Base-by-base conservation (phyloP, 2,113 vertebrate species). In the Daphoenositta chrysoptera region DNA sequence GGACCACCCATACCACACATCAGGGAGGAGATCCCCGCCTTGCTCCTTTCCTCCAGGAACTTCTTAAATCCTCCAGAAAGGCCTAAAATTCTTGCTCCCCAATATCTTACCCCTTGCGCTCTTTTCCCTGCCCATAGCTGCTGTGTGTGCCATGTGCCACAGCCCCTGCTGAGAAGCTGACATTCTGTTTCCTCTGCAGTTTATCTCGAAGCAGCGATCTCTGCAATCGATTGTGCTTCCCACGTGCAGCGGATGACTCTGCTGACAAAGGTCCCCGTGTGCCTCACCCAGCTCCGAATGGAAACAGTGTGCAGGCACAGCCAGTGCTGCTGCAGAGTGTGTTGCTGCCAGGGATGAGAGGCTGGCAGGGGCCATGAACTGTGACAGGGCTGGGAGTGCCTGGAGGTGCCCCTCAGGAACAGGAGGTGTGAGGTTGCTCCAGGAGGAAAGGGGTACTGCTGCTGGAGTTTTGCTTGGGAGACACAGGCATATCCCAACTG, bases 401-500 rank as follows among this genome's bases (percentile, higher is more conserved):
- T 57, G 50, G n/a, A 56, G 44, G 10, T 65, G 18, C 8, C 30
- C 27, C 40, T 68, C 0, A 0, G 24, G 22, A 86, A 42, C 35
- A 54, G 57, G 57, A 66, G 61, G 15, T 42, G n/a, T 48, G 56
- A 85, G 24, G 7, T 31, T 82, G 47, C 31, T 21, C 12, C 40
- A 20, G 28, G 13, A 76, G 39, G 33, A 78, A 88, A 77, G 50
- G 40, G 28, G 13, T 63, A 10, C 10, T 2, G 8, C 28, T 57
- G 45, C 37, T 1, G 3, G 33, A 37, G 21, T 72, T 76, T 64
- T 53, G 37, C 60, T 73, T 33, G 56, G 58, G 47, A n/a, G 53
- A 39, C 19, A 39, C 0, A 2, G n/a, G 35, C 1, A 0, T 8
- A 35, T 61, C 40, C 48, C 39, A 31, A 0, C 27, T 68, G 26